Percentiles rank a stretch among this genome's conserved stretches.
Evolutionary conservation across 2,113 vertebrate species (phyloP).

Genomic region (Struthidea cinerea): DNA sequence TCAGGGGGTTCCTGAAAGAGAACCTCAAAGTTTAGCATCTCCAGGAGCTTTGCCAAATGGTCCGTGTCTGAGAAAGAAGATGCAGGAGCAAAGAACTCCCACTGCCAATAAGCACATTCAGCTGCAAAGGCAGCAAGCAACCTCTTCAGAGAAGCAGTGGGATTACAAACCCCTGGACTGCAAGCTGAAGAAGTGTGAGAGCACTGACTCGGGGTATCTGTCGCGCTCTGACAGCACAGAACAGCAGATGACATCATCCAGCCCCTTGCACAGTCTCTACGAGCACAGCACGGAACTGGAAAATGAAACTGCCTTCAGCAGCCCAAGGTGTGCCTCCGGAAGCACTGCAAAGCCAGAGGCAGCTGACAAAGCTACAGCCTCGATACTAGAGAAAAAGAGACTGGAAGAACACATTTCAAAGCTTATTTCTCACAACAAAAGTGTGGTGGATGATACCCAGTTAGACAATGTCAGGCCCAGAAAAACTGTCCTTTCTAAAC

Average conservation of each 20-base stretch:
- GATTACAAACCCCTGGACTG: constrained; percentile 69
- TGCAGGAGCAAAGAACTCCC: constrained; percentile 39
- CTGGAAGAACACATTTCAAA: constrained; percentile 89
- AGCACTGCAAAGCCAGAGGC: not conserved
- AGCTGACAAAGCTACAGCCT: constrained; percentile 7
- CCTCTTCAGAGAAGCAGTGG: constrained; percentile 78
- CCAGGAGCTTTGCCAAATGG: not conserved
- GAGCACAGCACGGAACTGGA: constrained; percentile 78
- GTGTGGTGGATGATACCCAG: constrained; percentile 86
- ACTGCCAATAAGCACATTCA: constrained; percentile 63
- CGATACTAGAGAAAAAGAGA: constrained; percentile 76
- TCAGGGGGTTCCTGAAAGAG: not conserved
- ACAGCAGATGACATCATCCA: constrained; percentile 68
- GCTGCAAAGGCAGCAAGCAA: constrained; percentile 81
- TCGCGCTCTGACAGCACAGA: constrained; percentile 88
- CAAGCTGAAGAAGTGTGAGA: constrained; percentile 89
- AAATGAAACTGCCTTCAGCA: constrained; percentile 54
- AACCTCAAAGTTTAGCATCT: not conserved
- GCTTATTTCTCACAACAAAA: constrained; percentile 91
- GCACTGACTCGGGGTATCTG: constrained; percentile 91
- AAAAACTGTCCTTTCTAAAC: constrained; percentile 89
- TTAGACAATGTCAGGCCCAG: constrained; percentile 89
- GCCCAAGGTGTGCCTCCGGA: not conserved
- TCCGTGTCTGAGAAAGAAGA: constrained; percentile 19
- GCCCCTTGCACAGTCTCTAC: constrained; percentile 70